Base-by-base conservation (phyloP, 2,888 invertebrate genomes). In the Protodeltote pygarga region DNA sequence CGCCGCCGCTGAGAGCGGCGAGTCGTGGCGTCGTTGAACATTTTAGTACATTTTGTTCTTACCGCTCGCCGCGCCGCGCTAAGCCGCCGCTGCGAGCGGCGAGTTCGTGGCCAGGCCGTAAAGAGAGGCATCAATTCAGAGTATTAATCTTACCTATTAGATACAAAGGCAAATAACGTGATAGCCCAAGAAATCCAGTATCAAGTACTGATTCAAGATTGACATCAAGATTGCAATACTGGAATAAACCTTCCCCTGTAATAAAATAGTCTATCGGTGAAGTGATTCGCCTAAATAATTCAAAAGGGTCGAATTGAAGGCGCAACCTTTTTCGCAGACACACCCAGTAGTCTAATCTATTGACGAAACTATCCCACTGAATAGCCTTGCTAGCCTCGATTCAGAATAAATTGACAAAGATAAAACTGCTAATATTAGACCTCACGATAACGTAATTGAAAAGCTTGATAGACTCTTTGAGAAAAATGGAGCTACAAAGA, bases 261-360 rank as follows among this genome's bases (percentile, higher is more conserved):
- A 14, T n/a, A 15, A 46, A 63, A 20, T 20, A 32, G 25, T 54
- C 31, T 31, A 34, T 49, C 39, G 19, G 32, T 24, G 24, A 34
- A 27, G 29, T 25, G 33, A 16, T 38, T 42, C 11, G 13, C 40
- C 41, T 46, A 21, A 59, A 64, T 64, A 52, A 64, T 60, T 60
- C 48, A 64, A 8, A 9, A 28, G 25, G 38, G 23, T 42, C 27
- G 31, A 38, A 28, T 38, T 24, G 24, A 27, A 28, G 21, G 28
- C 15, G 6, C 27, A 35, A 9, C 46, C 59, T 45, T 45, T 10
- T 6, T 27, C 32, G 8, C 28, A 19, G 5, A 45, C 28, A 47
- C 53, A 19, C 37, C 32, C 38, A 27, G 19, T 16, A 24, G 28
- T 29, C 40, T 11, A 10, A n/a, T 39, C 25, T 24, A 32, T 31